These are phyloP conservation scores for Apamea sordens DNA, from an alignment of 2,888 invertebrate genomes.

Conservation along the genomic window DNA sequence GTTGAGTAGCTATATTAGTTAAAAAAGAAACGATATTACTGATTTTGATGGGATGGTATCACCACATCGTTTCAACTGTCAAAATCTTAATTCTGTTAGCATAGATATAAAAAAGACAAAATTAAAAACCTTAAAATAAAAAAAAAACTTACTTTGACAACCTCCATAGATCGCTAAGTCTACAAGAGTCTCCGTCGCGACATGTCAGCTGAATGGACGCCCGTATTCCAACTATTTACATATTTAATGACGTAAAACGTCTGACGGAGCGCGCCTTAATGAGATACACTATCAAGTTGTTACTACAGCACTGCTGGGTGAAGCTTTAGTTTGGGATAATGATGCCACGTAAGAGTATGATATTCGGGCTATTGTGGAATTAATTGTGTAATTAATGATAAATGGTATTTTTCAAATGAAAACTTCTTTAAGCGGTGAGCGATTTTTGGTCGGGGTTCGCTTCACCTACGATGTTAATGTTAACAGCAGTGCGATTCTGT, in stretches of 20 bases:
- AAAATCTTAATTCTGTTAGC: not conserved
- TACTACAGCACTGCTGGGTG: slow-evolving; percentile 64
- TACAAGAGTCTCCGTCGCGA: slow-evolving; percentile 77
- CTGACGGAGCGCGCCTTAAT: slow-evolving; percentile 83
- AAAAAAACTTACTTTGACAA: slow-evolving; percentile 40
- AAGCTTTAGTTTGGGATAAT: slow-evolving; percentile 51
- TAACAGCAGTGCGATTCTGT: too few relatives aligned
- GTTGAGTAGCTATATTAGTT: not conserved
- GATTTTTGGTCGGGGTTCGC: not conserved
- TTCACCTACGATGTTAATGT: too few relatives aligned
- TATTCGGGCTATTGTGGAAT: slow-evolving; percentile 21
- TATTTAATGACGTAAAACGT: slow-evolving; percentile 88
- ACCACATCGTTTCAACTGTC: not conserved
- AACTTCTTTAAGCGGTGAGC: not conserved
- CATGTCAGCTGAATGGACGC: slow-evolving; percentile 87
- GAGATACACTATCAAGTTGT: slow-evolving; percentile 83
- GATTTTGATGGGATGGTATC: not conserved
- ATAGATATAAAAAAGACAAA: not conserved
- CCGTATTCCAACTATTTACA: slow-evolving; percentile 88
- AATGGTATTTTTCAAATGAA: not conserved
- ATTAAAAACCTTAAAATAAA: not conserved
- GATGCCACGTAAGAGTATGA: slow-evolving; percentile 31
- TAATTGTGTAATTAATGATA: slow-evolving; percentile 8
- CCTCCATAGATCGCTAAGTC: slow-evolving; percentile 75
- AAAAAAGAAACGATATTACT: not conserved